Evolutionary conservation across 2,888 invertebrate genomes (phyloP), one percentile per base, ranked within the genome.

Genomic region (Amiota mariae): DNA sequence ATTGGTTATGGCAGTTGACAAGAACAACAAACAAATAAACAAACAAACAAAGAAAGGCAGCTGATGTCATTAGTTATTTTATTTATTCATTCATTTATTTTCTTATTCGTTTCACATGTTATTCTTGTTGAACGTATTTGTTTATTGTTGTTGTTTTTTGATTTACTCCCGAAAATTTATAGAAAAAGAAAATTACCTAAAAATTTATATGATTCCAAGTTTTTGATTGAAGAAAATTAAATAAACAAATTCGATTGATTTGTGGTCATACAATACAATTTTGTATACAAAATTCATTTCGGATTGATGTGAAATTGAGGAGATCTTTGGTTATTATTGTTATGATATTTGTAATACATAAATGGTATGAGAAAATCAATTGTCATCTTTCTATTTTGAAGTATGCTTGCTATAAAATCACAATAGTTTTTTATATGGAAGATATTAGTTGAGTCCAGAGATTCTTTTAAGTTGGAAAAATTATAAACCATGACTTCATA

Each of bases 1-100:
- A 36, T 36, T 36, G 36, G 36, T 36, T 2, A 36, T 36, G 36
- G 36, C 18, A 20, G 18, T 12, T 59, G 15, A 47, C 9, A 64
- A 64, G n/a, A 64, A 64, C 47, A 47, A 64, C 46, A 47, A 47
- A 47, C 8, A n/a, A n/a, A n/a, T n/a, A n/a, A 47, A 64, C 46
- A 47, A 47, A 47, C 8, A n/a, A 47, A 64, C 46, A 47, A 47
- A 47, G 1, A n/a, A 18, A 18, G 47, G 9, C 48, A 66, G 20
- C 54, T 68, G 67, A 68, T 68, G 67, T 54, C 67, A 54, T 68
- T 51, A 51, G 51, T 54, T 51, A 54, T 68, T 68, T 68, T 51
- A 18, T 66, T 48, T 47, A 36, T 36, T 36, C 24, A 24, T 24
- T 24, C 36, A 6, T 36, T 36, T 36, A 6, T 36, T 36, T 36